phyloP scores from a whole-genome alignment of 1,140 invertebrate genomes.

The Leptinotarsa lineolata region DNA sequence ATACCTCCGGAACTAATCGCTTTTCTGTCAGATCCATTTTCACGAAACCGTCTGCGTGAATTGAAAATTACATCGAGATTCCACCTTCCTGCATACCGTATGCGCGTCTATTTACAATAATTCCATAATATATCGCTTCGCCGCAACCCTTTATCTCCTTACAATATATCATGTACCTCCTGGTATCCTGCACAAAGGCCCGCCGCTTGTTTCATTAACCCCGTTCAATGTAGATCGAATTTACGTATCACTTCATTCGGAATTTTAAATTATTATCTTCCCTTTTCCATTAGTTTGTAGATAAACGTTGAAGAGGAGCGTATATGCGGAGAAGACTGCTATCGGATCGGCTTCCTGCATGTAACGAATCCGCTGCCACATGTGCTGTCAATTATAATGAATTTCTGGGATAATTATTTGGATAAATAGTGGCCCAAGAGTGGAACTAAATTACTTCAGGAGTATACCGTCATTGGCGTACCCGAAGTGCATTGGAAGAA shows the following conservation, averaged over 20 bases:
- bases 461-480: background rate
- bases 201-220: constrained; percentile 29
- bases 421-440: constrained; percentile 16
- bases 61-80: background rate
- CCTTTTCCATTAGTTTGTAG: constrained; percentile 23
- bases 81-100: background rate
- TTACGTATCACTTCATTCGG: constrained; percentile 33
- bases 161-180: constrained; percentile 27
- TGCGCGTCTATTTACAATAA: constrained; percentile 11
- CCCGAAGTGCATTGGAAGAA: too few species aligned
- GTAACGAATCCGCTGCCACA: constrained; percentile 17
- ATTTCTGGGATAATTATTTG: constrained; percentile 14
- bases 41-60: background rate
- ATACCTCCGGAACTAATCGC: too few species aligned
- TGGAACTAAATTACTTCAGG: background rate
- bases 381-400: constrained; percentile 19
- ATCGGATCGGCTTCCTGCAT: background rate
- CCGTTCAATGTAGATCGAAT: constrained; percentile 32
- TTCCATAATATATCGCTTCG: constrained; percentile 26
- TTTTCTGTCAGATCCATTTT: background rate
- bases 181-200: constrained; percentile 21
- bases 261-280: constrained; percentile 36
- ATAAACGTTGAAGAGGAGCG: constrained; percentile 3
- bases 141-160: constrained; percentile 17
- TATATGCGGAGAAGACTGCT: background rate